Evolutionary conservation across 1,140 invertebrate genomes (phyloP).

Genomic region (Heliconius hewitsoni): DNA sequence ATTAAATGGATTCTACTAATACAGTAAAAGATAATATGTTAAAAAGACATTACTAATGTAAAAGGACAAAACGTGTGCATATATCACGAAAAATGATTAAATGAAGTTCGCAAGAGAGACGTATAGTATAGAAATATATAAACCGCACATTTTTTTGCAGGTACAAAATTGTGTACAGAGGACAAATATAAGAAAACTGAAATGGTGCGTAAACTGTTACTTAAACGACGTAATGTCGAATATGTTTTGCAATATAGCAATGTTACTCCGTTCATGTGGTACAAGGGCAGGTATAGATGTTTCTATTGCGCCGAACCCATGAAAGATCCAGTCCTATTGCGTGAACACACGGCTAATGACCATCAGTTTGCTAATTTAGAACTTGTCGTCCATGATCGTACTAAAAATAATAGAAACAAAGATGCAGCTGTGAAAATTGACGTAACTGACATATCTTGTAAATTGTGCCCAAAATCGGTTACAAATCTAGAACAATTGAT

Average conservation of each 20-base stretch:
- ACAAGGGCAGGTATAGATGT: slow-evolving; percentile 68
- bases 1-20: not conserved
- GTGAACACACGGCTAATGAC: slow-evolving; percentile 57
- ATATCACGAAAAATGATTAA: not conserved
- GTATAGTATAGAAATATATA: slow-evolving; percentile 17
- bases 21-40: not conserved
- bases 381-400: slow-evolving; percentile 60
- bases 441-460: slow-evolving; percentile 62
- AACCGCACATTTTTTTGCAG: slow-evolving; percentile 65
- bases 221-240: slow-evolving; percentile 69
- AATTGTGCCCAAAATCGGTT: slow-evolving; percentile 54
- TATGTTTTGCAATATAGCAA: slow-evolving; percentile 71
- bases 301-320: slow-evolving; percentile 69
- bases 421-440: slow-evolving; percentile 75
- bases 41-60: not conserved
- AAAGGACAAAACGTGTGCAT: not conserved
- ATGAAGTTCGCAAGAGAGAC: not conserved
- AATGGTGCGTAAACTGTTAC: slow-evolving; percentile 56
- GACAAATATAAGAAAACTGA: slow-evolving; percentile 72
- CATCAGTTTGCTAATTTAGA: slow-evolving; percentile 67
- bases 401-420: slow-evolving; percentile 69
- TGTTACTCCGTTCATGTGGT: slow-evolving; percentile 72
- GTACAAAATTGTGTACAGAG: slow-evolving; percentile 64
- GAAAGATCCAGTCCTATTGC: slow-evolving; percentile 58
- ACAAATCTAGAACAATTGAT: slow-evolving; percentile 62